Conservation (phyloP, 2,888 invertebrate species). For the Trissolcus brochymenae region DNA sequence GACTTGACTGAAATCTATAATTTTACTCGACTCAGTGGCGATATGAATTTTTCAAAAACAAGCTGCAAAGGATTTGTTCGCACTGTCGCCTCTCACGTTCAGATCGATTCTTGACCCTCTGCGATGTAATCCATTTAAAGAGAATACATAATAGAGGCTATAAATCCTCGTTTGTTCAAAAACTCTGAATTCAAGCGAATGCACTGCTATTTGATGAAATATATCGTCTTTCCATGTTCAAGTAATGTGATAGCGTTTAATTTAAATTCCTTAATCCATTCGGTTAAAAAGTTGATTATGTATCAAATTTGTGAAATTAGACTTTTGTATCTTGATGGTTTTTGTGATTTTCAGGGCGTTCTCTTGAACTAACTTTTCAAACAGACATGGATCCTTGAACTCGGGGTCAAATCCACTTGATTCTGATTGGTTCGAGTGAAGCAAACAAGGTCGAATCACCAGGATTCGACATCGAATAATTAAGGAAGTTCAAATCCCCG, state of each 20-base stretch:
- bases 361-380: constrained; percentile 12
- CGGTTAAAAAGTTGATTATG: constrained; percentile 5
- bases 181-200: constrained; percentile 5
- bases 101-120: constrained; percentile 22
- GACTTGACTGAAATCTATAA: no score
- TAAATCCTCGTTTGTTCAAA: constrained; percentile 16
- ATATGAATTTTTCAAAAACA: not conserved
- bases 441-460: constrained; percentile 32
- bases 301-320: not conserved
- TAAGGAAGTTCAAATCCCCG: constrained; percentile 23
- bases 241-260: constrained; percentile 1
- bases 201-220: constrained; percentile 11
- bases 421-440: constrained; percentile 37
- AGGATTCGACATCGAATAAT: constrained; percentile 33
- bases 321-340: constrained; percentile 14
- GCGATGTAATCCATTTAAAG: constrained; percentile 16
- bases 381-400: constrained; percentile 31
- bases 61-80: not conserved
- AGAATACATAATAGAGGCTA: constrained; percentile 12
- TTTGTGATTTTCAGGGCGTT: constrained; percentile 12
- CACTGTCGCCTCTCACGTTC: not conserved
- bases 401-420: constrained; percentile 41
- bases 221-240: constrained; percentile 5
- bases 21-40: no score
- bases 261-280: constrained; percentile 12